phyloP scores from a whole-genome alignment of 2,113 vertebrate species.

The Galemys pyrenaicus region DNA sequence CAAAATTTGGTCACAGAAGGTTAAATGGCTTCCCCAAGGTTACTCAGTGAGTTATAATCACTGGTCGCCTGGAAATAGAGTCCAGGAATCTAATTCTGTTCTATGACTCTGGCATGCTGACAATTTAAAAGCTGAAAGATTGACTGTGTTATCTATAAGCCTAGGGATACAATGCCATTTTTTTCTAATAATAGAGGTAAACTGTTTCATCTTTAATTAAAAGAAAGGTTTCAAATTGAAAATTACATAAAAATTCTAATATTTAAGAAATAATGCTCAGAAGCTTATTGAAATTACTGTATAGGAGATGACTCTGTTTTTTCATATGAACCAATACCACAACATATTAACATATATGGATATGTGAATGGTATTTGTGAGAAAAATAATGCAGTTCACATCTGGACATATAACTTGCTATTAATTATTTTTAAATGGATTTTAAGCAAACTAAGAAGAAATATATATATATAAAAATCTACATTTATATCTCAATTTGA shows the following conservation, averaged over 20 bases:
- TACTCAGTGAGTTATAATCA: not conserved
- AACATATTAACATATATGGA: not conserved
- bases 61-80: not conserved
- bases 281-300: not conserved
- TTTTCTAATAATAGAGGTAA: not conserved
- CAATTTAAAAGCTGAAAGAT: constrained; percentile 3
- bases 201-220: not conserved
- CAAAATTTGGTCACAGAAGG: not conserved
- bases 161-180: not conserved
- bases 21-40: constrained; percentile 57
- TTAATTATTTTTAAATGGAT: not conserved
- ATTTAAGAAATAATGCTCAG: not conserved
- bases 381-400: not conserved
- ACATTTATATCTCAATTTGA: not conserved
- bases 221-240: not conserved
- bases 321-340: not conserved
- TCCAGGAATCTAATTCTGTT: not conserved
- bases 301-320: not conserved
- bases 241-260: not conserved
- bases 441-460: not conserved
- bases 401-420: not conserved
- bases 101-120: not conserved
- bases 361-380: not conserved
- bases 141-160: not conserved
- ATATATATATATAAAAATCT: not conserved